Evolutionary conservation across 2,888 invertebrate species (phyloP).

Genomic region (Brachyopa scutellaris): DNA sequence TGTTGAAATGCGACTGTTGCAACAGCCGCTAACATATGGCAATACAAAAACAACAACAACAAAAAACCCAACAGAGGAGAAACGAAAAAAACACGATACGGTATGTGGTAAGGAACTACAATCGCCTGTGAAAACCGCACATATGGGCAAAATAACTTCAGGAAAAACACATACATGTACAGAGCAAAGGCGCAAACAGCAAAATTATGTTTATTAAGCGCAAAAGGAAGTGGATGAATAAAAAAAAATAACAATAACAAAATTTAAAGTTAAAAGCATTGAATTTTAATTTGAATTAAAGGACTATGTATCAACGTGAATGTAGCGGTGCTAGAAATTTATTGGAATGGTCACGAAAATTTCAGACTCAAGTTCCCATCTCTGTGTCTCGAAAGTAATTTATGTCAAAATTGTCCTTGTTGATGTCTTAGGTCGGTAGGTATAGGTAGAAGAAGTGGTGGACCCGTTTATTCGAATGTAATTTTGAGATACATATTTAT

Average conservation of each 20-base stretch:
- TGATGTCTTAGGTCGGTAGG: too few species aligned
- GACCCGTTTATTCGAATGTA: too few species aligned
- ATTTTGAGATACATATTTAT: too few species aligned
- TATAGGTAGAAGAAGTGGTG: too few species aligned
- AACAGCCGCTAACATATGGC: slow-evolving; percentile 59
- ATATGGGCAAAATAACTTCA: slow-evolving; percentile 72
- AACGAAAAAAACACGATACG: slow-evolving; percentile 47
- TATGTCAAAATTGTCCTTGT: too few species aligned
- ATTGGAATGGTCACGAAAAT: too few species aligned
- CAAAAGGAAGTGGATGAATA: slow-evolving; percentile 65
- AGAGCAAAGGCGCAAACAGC: slow-evolving; percentile 37
- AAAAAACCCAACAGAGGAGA: slow-evolving; percentile 23
- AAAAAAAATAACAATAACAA: slow-evolving; percentile 24
- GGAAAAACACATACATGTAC: slow-evolving; percentile 51
- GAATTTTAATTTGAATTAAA: background rate
- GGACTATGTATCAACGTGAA: background rate
- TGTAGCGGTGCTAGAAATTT: too few species aligned
- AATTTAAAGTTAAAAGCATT: background rate
- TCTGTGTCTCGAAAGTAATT: too few species aligned
- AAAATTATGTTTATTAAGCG: slow-evolving; percentile 64
- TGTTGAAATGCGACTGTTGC: slow-evolving; percentile 59
- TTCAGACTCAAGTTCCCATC: too few species aligned
- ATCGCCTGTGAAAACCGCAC: slow-evolving; percentile 72
- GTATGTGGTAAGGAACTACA: slow-evolving; percentile 70
- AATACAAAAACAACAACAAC: slow-evolving; percentile 5